phyloP scores from a whole-genome alignment of 2,888 invertebrate genomes.

The Teleogryllus oceanicus region DNA sequence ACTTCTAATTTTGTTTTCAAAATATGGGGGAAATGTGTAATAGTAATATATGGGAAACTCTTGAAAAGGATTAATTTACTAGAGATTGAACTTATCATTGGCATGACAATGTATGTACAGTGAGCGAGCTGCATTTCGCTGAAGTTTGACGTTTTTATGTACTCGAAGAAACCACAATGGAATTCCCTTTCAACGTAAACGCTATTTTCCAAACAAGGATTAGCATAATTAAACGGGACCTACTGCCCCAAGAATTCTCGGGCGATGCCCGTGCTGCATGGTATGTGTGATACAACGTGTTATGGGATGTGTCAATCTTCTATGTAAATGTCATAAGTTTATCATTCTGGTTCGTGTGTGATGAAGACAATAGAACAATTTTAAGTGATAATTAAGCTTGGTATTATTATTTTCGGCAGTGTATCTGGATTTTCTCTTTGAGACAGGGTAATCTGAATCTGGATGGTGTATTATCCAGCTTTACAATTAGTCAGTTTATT shows the following conservation, averaged over 20 bases:
- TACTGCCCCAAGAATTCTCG: constrained; percentile 33
- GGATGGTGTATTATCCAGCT: too few relatives aligned
- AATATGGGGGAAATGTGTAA: too few relatives aligned
- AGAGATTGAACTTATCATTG: too few relatives aligned
- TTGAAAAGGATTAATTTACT: too few relatives aligned
- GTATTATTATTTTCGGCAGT: too few relatives aligned
- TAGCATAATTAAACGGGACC: constrained; percentile 31
- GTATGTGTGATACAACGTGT: constrained; percentile 26
- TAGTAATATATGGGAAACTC: too few relatives aligned
- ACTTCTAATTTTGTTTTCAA: too few relatives aligned
- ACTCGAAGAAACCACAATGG: constrained; percentile 30
- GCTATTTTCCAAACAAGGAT: constrained; percentile 32
- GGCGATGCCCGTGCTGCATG: constrained; percentile 32
- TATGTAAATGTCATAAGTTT: not conserved
- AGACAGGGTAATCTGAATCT: too few relatives aligned
- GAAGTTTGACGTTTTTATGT: too few relatives aligned
- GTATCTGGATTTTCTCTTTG: not conserved
- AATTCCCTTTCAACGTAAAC: constrained; percentile 36
- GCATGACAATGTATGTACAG: too few relatives aligned
- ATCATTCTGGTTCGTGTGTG: not conserved
- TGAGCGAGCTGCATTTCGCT: too few relatives aligned
- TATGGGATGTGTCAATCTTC: not conserved
- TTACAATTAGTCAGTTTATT: too few relatives aligned
- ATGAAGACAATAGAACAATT: not conserved
- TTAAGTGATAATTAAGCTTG: not conserved